Evolutionary conservation across 2,888 invertebrate genomes (phyloP), one percentile per base, ranked within the genome.

Genomic region (Microplitis deprimator): DNA sequence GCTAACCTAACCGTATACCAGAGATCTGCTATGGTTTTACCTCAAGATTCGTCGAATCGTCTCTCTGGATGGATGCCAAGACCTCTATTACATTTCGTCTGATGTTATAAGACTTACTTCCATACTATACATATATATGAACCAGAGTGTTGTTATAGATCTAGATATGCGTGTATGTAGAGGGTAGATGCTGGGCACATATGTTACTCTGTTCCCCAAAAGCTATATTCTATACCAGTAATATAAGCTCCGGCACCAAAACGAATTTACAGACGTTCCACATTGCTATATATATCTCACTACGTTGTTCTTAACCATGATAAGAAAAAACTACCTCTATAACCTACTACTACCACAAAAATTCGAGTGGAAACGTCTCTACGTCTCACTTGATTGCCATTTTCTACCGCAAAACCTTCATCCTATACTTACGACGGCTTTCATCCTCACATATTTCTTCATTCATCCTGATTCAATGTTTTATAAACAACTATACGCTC

Each of bases 31-130:
- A 29, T 50, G 13, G 50, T 75, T 73, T 72, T 73, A 62, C 68
- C 69, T 61, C 68, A 60, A 68, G 61, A 72, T 70, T 41, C 74
- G 40, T 78, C 61, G 75, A 72, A 75, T 64, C 70, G 59, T 77
- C 77, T 78, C 40, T 70, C 79, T 88, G 88, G 87, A 86, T 81
- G 82, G 68, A 75, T 79, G 88, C 88, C 88, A 88, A 87, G 81
- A 84, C 82, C 85, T 86, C 85, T 84, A 85, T 88, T 86, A 84
- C 83, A 83, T 85, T 84, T 82, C 83, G 81, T 82, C 86, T 86
- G 84, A 85, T 85, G 83, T 84, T 83, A 81, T 79, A 80, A 75
- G 77, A 10, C 67, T 39, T 50, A 10, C 65, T 62, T 29, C 29
- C 0, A 29, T 29, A 4, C 29, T 29, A 29, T 29, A 29, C 4